These are phyloP conservation scores for Drosophila guanche DNA, from an alignment of 1,140 invertebrate genomes.

Conservation along the genomic window DNA sequence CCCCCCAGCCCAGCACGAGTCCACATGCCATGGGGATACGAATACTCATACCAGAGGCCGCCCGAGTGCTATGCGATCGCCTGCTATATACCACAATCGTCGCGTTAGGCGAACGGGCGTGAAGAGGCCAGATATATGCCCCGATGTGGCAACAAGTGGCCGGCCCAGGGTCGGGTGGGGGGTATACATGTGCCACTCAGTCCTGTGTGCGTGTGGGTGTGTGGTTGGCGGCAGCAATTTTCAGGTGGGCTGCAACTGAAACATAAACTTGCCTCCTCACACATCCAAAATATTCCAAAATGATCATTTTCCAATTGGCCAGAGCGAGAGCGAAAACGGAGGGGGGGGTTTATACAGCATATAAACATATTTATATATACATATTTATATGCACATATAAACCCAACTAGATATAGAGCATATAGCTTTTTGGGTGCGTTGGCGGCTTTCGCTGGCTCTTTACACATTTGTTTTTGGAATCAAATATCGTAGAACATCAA, in stretches of 20 bases:
- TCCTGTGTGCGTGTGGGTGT: neutral
- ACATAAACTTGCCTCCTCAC: slow-evolving; percentile 68
- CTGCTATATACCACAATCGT: slow-evolving; percentile 33
- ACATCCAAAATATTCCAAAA: slow-evolving; percentile 18
- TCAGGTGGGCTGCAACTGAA: slow-evolving; percentile 67
- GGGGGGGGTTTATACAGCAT: slow-evolving; percentile 12
- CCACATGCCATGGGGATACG: too few relatives aligned
- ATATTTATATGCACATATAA: slow-evolving; percentile 10
- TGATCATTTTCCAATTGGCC: slow-evolving; percentile 61
- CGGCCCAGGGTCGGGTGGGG: slow-evolving; percentile 1
- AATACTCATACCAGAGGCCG: too few relatives aligned
- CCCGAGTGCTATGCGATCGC: neutral
- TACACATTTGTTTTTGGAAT: slow-evolving; percentile 77
- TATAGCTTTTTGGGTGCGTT: slow-evolving; percentile 52
- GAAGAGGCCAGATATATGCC: slow-evolving; percentile 59
- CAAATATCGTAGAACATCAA: slow-evolving; percentile 80
- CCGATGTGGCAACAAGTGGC: slow-evolving; percentile 70
- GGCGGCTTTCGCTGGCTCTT: slow-evolving; percentile 30
- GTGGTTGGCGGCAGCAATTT: slow-evolving; percentile 32
- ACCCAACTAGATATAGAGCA: slow-evolving; percentile 32
- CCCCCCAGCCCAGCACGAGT: slow-evolving; percentile 14
- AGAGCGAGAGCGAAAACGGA: slow-evolving; percentile 22
- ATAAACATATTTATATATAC: too few relatives aligned
- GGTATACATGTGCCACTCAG: neutral
- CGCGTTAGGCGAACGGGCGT: slow-evolving; percentile 29